Base-by-base conservation (phyloP, 2,113 vertebrate species). In the Siniperca knerii region DNA sequence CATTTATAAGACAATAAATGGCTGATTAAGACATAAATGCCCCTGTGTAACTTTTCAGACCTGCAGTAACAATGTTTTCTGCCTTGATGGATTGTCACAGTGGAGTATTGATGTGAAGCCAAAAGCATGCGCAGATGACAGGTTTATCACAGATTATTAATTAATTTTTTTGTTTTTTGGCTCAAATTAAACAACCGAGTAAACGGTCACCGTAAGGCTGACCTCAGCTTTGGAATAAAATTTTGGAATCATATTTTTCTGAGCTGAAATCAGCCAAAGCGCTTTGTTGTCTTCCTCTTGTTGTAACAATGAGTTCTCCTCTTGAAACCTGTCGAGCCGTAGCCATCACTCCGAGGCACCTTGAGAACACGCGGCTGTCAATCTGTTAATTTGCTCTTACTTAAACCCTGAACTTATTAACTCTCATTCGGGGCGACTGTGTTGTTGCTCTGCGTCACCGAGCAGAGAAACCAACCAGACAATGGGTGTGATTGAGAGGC, bases 401-500 rank as follows among this genome's bases (percentile, higher is more conserved):
- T 93, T 89, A 85, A 92, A 93, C 55, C 89, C 77, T 84, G 84
- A 89, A 90, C 89, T 88, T 93, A 90, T 93, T 89, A 93, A 93
- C 92, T 87, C 79, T 85, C 79, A 66, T 88, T 76, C 67, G 84
- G 77, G 77, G 60, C 29, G 69, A 87, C 52, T 5, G 83, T 91
- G 89, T 90, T 92, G 90, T 90, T 88, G 84, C 89, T 89, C 73
- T 79, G 92, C 82, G 73, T 87, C 89, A 88, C 77, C 71, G 79
- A 90, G 91, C 91, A 87, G 79, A 87, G 82, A 91, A 91, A 88
- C 93, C 80, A 81, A 79, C 67, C 84, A 93, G 92, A 96, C 96
- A 96, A 96, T 95, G 91, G 93, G 81, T 87, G 92, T 96, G 96
- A 96, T 96, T 96, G 95, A 95, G 90, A 92, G 81, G 86, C 78